Evolutionary conservation across 2,888 invertebrate species (phyloP).

Genomic region (Ormia ochracea): DNA sequence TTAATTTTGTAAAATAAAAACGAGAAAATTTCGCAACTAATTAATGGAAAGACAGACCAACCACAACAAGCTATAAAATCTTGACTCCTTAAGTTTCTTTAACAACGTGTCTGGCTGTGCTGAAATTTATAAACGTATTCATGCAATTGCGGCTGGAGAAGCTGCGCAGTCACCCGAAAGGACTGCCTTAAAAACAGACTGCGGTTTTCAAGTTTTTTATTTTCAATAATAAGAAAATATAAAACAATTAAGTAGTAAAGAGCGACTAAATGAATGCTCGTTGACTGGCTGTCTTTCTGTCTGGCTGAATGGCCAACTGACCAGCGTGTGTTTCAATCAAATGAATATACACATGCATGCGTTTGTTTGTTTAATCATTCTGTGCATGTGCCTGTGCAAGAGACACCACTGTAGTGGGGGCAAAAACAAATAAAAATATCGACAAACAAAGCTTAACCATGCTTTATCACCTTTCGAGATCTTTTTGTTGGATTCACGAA

Average conservation of each 20-base stretch:
- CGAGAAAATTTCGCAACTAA: constrained; percentile 22
- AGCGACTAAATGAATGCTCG: constrained; percentile 14
- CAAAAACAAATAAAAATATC: constrained; percentile 15
- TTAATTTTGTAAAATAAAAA: constrained; percentile 36
- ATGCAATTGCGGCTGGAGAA: neutral
- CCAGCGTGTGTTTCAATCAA: constrained; percentile 27
- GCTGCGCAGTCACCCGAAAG: neutral
- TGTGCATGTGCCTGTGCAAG: neutral
- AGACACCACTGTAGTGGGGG: constrained; percentile 30
- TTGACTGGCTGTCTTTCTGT: neutral
- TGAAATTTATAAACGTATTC: neutral
- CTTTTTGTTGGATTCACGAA: constrained; percentile 48
- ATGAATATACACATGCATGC: neutral
- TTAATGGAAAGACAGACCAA: constrained; percentile 25
- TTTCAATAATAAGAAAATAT: constrained; percentile 18
- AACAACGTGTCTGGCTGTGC: constrained; percentile 1
- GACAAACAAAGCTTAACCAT: constrained; percentile 36
- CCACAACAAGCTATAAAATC: constrained; percentile 29
- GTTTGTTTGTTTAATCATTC: constrained; percentile 13
- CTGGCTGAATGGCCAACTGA: neutral
- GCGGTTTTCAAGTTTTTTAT: neutral
- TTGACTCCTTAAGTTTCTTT: constrained; percentile 24
- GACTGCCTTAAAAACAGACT: constrained; percentile 1
- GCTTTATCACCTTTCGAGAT: constrained; percentile 56
- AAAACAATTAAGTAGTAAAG: constrained; percentile 28